Evolutionary conservation across 2,888 invertebrate genomes (phyloP), one percentile per base, ranked within the genome.

Genomic region (Yponomeuta evonymella): DNA sequence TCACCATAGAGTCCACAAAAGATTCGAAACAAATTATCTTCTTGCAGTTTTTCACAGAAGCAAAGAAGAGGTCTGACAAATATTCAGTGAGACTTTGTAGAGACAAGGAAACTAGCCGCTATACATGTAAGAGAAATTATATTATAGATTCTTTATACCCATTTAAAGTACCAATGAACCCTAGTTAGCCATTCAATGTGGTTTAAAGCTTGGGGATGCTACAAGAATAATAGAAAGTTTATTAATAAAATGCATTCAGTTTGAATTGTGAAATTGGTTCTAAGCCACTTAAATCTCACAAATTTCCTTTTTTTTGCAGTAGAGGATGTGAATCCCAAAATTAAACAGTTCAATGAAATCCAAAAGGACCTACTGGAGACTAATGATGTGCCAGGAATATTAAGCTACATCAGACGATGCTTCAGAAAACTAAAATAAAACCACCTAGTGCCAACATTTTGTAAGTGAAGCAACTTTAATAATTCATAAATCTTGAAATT

Each of bases 21-120:
- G 78, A 76, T 62, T 78, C 78, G 6, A 80, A 78, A 23, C 88
- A 89, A 75, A 81, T 77, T 48, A 81, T 92, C 70, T 89, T 81
- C 76, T 68, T 91, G 1, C 90, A 93, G 75, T 91, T 90, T 75
- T 92, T 92, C 72, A 89, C 88, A 62, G 91, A 91, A 76, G 74
- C 83, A 4, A 90, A 83, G 76, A 90, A 84, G 71, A 89, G 89
- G 62, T 81, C 83, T n/a, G 88, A 87, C 74, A 83, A 82, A 67
- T 89, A 85, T 78, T 88, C 90, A 33, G 75, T 88, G 6, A 77
- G 83, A 43, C 76, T 92, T 68, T 36, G 77, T 63, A 81, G 83
- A 71, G 79, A 89, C 73, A 74, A 73, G 1, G 84, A 83, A 73
- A 81, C 80, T 36, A 82, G 82, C 72, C 73, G 75, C 58, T 90